Evolutionary conservation across 2,113 vertebrate genomes (phyloP).

Genomic region (Phocoena phocoena): DNA sequence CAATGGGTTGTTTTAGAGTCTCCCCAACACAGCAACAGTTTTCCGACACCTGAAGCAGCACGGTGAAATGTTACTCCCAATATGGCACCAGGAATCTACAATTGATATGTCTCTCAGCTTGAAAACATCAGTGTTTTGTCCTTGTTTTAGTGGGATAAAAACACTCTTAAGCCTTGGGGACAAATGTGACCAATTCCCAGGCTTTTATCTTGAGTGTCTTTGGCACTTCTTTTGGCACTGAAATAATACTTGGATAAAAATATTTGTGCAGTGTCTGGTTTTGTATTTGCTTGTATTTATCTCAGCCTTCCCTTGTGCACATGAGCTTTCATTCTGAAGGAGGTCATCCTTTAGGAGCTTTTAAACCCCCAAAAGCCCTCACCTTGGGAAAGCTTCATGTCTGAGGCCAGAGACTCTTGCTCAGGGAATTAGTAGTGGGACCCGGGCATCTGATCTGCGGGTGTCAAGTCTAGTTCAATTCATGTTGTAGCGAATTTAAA

Average conservation of each 20-base stretch:
- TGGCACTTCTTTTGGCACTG: not conserved
- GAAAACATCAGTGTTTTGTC: not conserved
- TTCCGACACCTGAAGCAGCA: not conserved
- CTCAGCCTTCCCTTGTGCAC: not conserved
- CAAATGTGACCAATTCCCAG: not conserved
- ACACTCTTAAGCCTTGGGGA: not conserved
- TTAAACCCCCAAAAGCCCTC: not conserved
- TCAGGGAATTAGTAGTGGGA: constrained; percentile 18
- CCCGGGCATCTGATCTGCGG: not conserved
- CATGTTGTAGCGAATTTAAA: not conserved
- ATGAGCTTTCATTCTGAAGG: not conserved
- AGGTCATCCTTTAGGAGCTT: not conserved
- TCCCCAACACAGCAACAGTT: not conserved
- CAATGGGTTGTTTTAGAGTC: not conserved
- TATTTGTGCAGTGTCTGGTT: not conserved
- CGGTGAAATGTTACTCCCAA: not conserved
- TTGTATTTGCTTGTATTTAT: not conserved
- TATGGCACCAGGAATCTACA: not conserved
- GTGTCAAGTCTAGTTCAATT: not conserved
- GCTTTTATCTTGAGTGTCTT: constrained; percentile 24
- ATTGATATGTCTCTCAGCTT: not conserved
- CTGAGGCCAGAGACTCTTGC: constrained; percentile 24
- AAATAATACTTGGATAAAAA: not conserved
- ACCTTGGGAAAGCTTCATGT: not conserved
- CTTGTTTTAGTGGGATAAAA: not conserved